Conservation (phyloP, 2,113 vertebrate genomes). For the Pteropus alecto region DNA sequence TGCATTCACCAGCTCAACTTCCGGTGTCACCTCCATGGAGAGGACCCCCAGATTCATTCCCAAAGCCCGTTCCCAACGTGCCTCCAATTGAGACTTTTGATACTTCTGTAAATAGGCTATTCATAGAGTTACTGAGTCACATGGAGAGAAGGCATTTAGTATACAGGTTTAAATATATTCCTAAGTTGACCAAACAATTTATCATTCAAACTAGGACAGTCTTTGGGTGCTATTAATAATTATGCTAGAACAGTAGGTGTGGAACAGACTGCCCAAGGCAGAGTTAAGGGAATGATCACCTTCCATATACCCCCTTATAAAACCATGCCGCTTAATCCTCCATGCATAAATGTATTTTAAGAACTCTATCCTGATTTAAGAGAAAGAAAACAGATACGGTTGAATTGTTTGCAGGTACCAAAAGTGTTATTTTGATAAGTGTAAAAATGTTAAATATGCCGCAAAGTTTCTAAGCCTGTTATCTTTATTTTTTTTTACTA, state of each 20-base stretch:
- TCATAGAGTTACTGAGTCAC: neutral
- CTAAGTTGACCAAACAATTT: neutral
- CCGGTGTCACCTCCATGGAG: rapidly evolving
- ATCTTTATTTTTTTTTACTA: neutral
- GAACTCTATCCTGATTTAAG: neutral
- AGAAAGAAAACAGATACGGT: neutral
- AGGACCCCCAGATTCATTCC: neutral
- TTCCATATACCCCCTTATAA: neutral
- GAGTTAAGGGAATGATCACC: neutral
- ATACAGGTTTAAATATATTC: neutral
- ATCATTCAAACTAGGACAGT: neutral
- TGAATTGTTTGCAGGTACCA: neutral
- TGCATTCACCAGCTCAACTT: neutral
- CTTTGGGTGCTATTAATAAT: neutral
- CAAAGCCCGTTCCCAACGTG: neutral
- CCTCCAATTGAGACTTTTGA: neutral
- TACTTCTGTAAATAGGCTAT: neutral
- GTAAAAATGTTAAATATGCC: neutral
- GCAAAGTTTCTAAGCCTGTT: neutral
- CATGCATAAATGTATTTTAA: neutral
- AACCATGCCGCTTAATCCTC: neutral
- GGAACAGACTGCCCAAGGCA: neutral
- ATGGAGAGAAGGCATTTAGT: neutral
- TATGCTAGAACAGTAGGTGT: neutral
- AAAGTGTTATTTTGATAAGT: neutral